phyloP scores from a whole-genome alignment of 2,888 invertebrate species.

The Drosophila picticornis region DNA sequence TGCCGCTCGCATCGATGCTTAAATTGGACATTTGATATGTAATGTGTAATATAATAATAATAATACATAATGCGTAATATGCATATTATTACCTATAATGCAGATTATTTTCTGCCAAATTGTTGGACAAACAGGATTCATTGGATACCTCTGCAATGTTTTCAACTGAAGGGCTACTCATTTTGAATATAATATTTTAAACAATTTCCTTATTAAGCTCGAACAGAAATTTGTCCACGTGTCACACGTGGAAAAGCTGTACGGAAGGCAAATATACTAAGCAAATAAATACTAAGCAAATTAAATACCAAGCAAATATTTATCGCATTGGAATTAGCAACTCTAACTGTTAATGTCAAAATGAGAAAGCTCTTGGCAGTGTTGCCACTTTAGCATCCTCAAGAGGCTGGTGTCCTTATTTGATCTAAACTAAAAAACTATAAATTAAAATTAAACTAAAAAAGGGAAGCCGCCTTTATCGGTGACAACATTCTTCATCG shows the following conservation, averaged over 20 bases:
- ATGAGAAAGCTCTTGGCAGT: background rate
- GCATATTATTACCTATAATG: background rate
- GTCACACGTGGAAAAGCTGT: background rate
- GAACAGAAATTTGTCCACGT: background rate
- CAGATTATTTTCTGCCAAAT: background rate
- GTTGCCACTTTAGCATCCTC: background rate
- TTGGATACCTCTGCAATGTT: too few species aligned
- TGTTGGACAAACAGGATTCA: too few species aligned
- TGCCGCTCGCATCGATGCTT: background rate
- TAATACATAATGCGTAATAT: background rate
- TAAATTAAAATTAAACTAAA: too few species aligned
- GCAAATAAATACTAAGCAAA: too few species aligned
- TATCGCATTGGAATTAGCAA: background rate
- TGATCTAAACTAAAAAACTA: too few species aligned
- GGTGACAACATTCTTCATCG: constrained; percentile 69
- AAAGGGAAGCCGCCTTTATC: background rate
- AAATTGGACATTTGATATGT: rapidly evolving
- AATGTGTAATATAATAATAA: background rate
- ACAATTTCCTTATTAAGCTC: background rate
- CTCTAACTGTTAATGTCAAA: background rate
- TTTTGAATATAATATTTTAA: background rate
- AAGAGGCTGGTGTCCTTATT: background rate
- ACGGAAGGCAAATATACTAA: background rate
- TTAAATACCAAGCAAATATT: background rate
- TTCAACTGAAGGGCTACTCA: background rate